Conservation (phyloP, 2,888 invertebrate genomes). For the Rhagophthalmus giganteus region DNA sequence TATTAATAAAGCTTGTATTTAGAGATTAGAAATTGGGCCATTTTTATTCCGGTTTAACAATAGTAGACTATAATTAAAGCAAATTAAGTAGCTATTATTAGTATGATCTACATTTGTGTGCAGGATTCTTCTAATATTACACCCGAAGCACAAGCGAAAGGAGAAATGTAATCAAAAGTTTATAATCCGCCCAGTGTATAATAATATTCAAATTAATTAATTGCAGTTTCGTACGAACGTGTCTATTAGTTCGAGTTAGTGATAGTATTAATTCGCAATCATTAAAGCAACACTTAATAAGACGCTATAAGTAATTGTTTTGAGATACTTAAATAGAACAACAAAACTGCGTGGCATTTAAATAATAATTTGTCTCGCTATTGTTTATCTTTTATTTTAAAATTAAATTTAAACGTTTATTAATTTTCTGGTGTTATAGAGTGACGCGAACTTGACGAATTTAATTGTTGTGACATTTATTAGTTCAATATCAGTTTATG, state of each 20-base stretch:
- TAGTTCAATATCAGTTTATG: too few relatives aligned
- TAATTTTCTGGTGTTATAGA: too few relatives aligned
- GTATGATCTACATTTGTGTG: conserved; percentile 21
- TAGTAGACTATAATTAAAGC: conserved; percentile 22
- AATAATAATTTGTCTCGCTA: too few relatives aligned
- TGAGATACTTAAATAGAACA: not conserved
- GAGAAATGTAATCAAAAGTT: conserved; percentile 18
- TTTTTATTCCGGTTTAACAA: conserved; percentile 22
- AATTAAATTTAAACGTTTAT: too few relatives aligned
- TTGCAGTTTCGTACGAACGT: not conserved
- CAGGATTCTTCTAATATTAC: conserved; percentile 4
- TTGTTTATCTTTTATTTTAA: too few relatives aligned
- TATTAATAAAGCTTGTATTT: conserved; percentile 5
- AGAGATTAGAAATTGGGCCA: conserved; percentile 14
- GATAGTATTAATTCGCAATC: not conserved
- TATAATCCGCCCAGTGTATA: not conserved
- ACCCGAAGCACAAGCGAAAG: conserved; percentile 24
- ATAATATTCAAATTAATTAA: not conserved
- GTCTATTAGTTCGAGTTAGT: not conserved
- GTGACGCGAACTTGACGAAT: too few relatives aligned
- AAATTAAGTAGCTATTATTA: conserved; percentile 23
- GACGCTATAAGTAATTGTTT: too few relatives aligned
- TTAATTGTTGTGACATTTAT: too few relatives aligned
- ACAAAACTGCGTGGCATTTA: too few relatives aligned
- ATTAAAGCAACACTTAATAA: too few relatives aligned